Evolutionary conservation across 2,113 vertebrate species (phyloP).

Genomic region (Tetraodon nigroviridis): DNA sequence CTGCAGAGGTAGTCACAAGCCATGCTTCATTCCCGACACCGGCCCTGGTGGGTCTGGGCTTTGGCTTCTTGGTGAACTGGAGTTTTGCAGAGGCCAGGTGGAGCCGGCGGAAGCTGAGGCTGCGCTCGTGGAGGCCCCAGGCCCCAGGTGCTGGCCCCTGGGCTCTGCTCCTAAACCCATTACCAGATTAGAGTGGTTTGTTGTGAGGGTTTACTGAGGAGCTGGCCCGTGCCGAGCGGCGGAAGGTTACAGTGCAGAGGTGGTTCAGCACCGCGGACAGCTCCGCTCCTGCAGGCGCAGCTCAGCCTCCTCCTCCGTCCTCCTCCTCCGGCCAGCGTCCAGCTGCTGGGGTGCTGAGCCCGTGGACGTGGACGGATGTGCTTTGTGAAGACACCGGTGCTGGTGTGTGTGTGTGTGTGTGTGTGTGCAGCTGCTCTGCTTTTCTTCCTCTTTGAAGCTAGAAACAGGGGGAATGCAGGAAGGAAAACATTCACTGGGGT

Average conservation of each 20-base stretch:
- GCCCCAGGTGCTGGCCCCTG: neutral
- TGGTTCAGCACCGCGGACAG: conserved; percentile 61
- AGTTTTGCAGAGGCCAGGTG: neutral
- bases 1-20: neutral
- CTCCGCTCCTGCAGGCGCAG: conserved; percentile 37
- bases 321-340: too few species aligned
- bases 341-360: too few species aligned
- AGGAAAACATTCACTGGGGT: too few species aligned
- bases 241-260: neutral
- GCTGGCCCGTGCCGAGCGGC: too few species aligned
- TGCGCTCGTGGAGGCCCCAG: neutral
- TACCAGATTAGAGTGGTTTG: conserved; percentile 21
- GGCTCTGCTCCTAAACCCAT: conserved; percentile 1
- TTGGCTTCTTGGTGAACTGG: neutral
- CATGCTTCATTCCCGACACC: neutral
- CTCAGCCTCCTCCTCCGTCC: too few species aligned
- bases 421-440: too few species aligned
- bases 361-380: too few species aligned
- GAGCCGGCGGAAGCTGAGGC: neutral
- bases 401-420: too few species aligned
- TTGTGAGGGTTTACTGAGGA: conserved; percentile 13
- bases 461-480: too few species aligned
- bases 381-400: too few species aligned
- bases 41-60: too few species aligned
- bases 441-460: too few species aligned